Percentiles rank a stretch among this genome's conserved stretches.
phyloP scores from a whole-genome alignment of 2,113 vertebrate species.

The Hippoglossus stenolepis region DNA sequence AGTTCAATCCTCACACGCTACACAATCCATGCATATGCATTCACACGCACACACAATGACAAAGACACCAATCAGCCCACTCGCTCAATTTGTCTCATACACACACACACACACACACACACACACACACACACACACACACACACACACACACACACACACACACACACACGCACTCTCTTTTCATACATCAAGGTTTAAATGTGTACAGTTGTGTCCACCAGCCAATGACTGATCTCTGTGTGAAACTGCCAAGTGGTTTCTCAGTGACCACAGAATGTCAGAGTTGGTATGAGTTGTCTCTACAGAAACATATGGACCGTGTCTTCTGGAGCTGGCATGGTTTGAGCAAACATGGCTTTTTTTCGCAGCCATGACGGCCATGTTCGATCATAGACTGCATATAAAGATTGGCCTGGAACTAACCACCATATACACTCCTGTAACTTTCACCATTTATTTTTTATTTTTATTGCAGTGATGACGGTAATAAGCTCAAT shows the following conservation, averaged over 20 bases:
- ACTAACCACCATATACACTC: no score
- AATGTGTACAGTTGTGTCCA: constrained; percentile 59
- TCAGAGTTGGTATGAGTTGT: constrained; percentile 58
- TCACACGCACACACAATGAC: constrained; percentile 30
- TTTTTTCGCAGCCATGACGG: constrained; percentile 28
- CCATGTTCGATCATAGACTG: constrained; percentile 17
- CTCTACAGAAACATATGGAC: constrained; percentile 67
- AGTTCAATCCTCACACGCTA: constrained; percentile 48
- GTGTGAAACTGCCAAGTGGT: constrained; percentile 69
- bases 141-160: background rate
- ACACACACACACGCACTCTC: background rate
- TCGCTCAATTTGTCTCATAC: constrained; percentile 1
- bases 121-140: background rate
- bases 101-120: background rate
- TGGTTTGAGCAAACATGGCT: constrained; percentile 28
- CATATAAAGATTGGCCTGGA: background rate
- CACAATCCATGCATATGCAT: constrained; percentile 25
- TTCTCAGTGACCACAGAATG: constrained; percentile 64
- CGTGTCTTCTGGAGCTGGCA: constrained; percentile 53
- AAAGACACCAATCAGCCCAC: constrained; percentile 38
- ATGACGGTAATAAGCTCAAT: no score
- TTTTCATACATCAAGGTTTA: constrained; percentile 38
- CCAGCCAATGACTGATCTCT: constrained; percentile 58
- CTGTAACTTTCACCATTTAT: no score
- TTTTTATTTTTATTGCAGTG: no score